A percentile compares a stretch with the other conserved stretches of the same genome.
Evolutionary conservation across 2,888 invertebrate species (phyloP).

Genomic region (Lasioglossum pauxillum): DNA sequence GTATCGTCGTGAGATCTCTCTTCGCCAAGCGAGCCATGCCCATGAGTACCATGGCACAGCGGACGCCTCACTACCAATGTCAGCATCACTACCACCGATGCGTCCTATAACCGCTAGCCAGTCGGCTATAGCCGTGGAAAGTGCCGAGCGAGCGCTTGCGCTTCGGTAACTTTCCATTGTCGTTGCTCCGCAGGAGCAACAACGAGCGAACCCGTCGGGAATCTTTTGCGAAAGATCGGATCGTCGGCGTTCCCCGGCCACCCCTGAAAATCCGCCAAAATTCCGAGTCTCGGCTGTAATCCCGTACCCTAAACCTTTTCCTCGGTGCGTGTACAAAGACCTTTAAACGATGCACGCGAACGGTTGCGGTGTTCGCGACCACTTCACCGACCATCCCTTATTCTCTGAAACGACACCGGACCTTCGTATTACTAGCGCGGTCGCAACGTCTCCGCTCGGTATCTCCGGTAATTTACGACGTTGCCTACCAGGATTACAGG

Average conservation of each 20-base stretch:
- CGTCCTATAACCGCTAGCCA: constrained; percentile 57
- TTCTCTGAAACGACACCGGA: neutral
- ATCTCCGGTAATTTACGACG: neutral
- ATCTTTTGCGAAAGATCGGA: constrained; percentile 45
- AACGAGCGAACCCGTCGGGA: constrained; percentile 53
- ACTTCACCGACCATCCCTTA: neutral
- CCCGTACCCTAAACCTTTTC: neutral
- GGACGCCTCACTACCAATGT: constrained; percentile 58
- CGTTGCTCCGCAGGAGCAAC: constrained; percentile 41
- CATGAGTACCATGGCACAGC: constrained; percentile 46
- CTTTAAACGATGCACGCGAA: neutral
- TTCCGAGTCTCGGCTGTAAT: neutral
- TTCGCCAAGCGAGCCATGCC: constrained; percentile 48
- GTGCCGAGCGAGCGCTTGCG: constrained; percentile 73
- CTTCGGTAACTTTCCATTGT: constrained; percentile 76
- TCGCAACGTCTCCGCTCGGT: neutral
- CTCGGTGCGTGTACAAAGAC: neutral
- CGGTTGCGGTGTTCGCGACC: neutral
- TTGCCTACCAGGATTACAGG: neutral
- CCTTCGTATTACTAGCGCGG: neutral
- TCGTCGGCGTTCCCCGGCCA: neutral
- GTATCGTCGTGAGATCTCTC: constrained; percentile 65
- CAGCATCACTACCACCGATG: constrained; percentile 56
- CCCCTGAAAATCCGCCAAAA: no score
- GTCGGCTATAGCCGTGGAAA: constrained; percentile 75